Evolutionary conservation across 1,140 invertebrate species (phyloP).

Genomic region (Venustaconcha ellipsiformis): DNA sequence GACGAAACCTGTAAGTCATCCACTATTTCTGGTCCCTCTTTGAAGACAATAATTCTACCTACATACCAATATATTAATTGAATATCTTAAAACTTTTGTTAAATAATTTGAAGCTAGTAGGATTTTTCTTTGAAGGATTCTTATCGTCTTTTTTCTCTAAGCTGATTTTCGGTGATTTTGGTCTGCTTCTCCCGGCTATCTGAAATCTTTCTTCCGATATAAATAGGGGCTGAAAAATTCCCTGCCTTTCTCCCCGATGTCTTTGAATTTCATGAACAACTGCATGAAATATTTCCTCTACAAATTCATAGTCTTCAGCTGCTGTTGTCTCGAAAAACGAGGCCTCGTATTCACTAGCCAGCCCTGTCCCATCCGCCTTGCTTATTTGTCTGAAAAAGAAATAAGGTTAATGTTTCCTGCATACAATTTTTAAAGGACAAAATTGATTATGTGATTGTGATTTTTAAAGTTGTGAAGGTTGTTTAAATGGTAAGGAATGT

Average conservation of each 20-base stretch:
- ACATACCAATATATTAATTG: constrained; percentile 48
- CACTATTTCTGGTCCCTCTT: too few species aligned
- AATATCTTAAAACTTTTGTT: constrained; percentile 67
- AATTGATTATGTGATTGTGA: too few species aligned
- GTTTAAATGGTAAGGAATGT: too few species aligned
- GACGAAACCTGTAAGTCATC: too few species aligned
- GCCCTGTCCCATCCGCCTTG: constrained; percentile 59
- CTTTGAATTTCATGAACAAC: constrained; percentile 60
- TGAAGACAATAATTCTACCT: too few species aligned
- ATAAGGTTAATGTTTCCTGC: not conserved
- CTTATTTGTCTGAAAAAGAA: constrained; percentile 63
- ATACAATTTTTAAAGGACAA: not conserved
- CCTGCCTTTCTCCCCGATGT: constrained; percentile 52
- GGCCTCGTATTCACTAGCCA: constrained; percentile 62
- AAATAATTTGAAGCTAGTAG: constrained; percentile 56
- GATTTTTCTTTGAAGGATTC: constrained; percentile 54
- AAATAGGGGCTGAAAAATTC: constrained; percentile 54
- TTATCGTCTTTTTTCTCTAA: constrained; percentile 58
- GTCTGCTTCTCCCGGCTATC: constrained; percentile 41
- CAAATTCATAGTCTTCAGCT: constrained; percentile 66
- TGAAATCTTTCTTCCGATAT: constrained; percentile 61
- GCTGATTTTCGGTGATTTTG: constrained; percentile 50
- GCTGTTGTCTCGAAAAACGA: constrained; percentile 67
- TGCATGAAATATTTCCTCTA: constrained; percentile 65
- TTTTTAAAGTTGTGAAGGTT: too few species aligned